phyloP scores from a whole-genome alignment of 2,797 vertebrate species.

The Trichosurus vulpecula region DNA sequence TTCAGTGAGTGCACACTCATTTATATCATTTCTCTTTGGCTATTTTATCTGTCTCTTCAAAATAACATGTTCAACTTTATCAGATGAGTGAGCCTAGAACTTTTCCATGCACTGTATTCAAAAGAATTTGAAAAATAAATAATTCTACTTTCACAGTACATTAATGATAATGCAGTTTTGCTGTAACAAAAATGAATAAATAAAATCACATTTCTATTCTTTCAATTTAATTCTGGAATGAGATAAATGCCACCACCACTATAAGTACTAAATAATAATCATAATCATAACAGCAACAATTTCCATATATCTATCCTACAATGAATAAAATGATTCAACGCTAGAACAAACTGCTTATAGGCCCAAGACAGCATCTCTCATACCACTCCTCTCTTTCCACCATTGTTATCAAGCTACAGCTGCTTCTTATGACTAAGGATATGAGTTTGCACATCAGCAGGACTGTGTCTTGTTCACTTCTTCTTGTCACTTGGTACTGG shows the following conservation, averaged over 20 bases:
- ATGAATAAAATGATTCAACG: neutral
- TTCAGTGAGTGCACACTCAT: neutral
- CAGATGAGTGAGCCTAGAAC: neutral
- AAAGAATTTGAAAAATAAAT: neutral
- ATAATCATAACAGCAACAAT: neutral
- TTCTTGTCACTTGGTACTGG: neutral
- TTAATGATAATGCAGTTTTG: neutral
- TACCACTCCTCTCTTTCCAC: neutral
- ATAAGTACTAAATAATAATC: neutral
- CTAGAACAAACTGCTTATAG: neutral
- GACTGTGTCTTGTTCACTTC: neutral
- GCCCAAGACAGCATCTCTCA: neutral
- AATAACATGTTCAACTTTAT: neutral
- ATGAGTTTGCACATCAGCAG: neutral
- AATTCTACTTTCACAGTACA: neutral
- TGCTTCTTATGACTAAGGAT: neutral
- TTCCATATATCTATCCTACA: neutral
- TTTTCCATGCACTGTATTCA: neutral
- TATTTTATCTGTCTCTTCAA: neutral
- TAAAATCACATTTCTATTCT: neutral
- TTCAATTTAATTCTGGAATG: neutral
- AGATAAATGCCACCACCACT: fast-evolving
- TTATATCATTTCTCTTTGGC: neutral
- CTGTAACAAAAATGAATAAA: neutral
- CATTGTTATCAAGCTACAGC: neutral